phyloP scores from a whole-genome alignment of 2,888 invertebrate species.

The Trissolcus japonicus region DNA sequence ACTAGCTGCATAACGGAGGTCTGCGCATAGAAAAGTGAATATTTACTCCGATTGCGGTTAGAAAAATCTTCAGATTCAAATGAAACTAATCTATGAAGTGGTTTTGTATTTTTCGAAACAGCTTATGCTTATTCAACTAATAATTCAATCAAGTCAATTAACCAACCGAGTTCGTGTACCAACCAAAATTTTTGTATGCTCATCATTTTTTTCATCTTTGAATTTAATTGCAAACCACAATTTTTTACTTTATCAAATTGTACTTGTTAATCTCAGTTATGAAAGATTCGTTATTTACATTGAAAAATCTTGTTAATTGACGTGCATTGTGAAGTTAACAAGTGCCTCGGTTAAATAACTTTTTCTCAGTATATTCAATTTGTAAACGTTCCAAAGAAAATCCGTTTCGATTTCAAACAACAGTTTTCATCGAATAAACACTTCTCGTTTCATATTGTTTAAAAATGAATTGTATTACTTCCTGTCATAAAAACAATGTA shows the following conservation, averaged over 20 bases:
- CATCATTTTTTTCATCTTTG: neutral
- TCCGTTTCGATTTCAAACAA: conserved; percentile 18
- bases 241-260: neutral
- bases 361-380: conserved; percentile 24
- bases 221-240: neutral
- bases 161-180: neutral
- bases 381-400: conserved; percentile 11
- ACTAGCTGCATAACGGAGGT: conserved; percentile 36
- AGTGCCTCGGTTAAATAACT: conserved; percentile 15
- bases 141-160: too few relatives aligned
- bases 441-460: neutral
- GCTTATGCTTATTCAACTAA: too few relatives aligned
- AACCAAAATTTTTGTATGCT: neutral
- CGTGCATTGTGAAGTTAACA: conserved; percentile 33
- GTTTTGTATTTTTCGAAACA: too few relatives aligned
- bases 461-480: conserved; percentile 11
- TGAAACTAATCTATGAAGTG: too few relatives aligned
- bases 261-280: neutral
- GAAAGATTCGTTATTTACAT: conserved; percentile 5
- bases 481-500: conserved; percentile 2
- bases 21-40: conserved; percentile 33
- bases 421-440: conserved; percentile 20
- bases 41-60: conserved; percentile 26
- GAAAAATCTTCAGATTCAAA: conserved; percentile 15
- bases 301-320: conserved; percentile 33